Evolutionary conservation across 2,888 invertebrate genomes (phyloP).

Genomic region (Cephalotes varians): DNA sequence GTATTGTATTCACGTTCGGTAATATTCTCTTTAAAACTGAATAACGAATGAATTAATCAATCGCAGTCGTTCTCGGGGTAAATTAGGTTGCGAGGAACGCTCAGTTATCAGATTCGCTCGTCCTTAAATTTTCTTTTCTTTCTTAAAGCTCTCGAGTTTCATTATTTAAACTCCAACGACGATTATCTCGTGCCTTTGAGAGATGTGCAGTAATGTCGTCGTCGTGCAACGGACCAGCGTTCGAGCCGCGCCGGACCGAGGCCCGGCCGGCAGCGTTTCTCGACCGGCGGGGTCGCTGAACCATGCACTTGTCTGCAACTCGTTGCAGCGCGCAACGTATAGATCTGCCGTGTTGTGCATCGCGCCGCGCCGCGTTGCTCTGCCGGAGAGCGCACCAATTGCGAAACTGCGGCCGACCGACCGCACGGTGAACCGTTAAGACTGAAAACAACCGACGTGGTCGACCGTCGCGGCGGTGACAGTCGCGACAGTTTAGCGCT

Average conservation of each 20-base stretch:
- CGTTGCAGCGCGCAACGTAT: slow-evolving; percentile 69
- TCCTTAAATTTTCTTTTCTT: neutral
- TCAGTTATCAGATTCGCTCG: neutral
- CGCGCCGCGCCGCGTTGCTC: slow-evolving; percentile 30
- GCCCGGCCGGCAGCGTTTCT: slow-evolving; percentile 65
- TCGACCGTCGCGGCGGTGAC: neutral
- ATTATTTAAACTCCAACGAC: neutral
- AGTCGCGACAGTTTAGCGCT: slow-evolving; percentile 17
- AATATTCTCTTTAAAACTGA: neutral
- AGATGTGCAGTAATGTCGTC: slow-evolving; percentile 51
- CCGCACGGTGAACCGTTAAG: slow-evolving; percentile 75
- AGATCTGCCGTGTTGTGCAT: slow-evolving; percentile 75
- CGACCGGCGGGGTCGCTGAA: slow-evolving; percentile 79
- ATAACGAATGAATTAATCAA: neutral
- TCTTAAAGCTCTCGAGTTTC: neutral
- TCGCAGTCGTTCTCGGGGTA: neutral
- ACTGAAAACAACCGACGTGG: slow-evolving; percentile 61
- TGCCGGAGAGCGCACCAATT: slow-evolving; percentile 65
- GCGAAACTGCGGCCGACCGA: slow-evolving; percentile 65
- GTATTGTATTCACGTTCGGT: neutral
- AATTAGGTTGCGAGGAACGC: neutral
- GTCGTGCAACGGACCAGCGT: slow-evolving; percentile 66
- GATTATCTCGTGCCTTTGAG: slow-evolving; percentile 47
- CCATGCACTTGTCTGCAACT: slow-evolving; percentile 78
- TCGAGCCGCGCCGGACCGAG: slow-evolving; percentile 35